These are phyloP conservation scores for Meloe dianella DNA, from an alignment of 2,888 invertebrate species.

Conservation along the genomic window DNA sequence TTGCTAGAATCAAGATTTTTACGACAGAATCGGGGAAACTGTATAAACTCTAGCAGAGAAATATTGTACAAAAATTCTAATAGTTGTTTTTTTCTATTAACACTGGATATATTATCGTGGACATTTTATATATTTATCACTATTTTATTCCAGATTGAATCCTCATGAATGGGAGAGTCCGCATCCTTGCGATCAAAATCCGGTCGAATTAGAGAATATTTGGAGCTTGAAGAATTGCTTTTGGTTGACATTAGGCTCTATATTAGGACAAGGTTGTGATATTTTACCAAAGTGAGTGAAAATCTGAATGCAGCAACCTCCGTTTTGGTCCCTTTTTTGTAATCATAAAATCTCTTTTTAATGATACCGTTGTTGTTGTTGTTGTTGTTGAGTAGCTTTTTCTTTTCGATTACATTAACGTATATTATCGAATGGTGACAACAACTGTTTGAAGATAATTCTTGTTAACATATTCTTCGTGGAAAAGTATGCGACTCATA, in stretches of 20 bases:
- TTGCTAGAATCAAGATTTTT: too few relatives aligned
- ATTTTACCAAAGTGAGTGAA: slow-evolving; percentile 82
- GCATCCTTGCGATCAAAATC: slow-evolving; percentile 86
- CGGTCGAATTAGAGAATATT: slow-evolving; percentile 87
- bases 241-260: slow-evolving; percentile 93
- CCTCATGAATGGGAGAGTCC: slow-evolving; percentile 95
- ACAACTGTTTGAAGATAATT: background rate
- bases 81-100: too few relatives aligned
- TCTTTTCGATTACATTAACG: background rate
- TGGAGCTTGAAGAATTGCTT: slow-evolving; percentile 88
- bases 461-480: background rate
- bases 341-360: background rate
- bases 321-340: background rate
- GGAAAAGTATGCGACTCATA: slow-evolving; percentile 5
- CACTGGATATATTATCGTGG: too few relatives aligned
- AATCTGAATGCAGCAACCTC: background rate
- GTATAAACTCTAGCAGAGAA: too few relatives aligned
- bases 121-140: background rate
- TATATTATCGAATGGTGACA: background rate
- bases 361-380: background rate
- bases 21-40: too few relatives aligned
- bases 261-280: slow-evolving; percentile 94
- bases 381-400: background rate
- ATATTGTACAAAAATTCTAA: too few relatives aligned
- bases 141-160: slow-evolving; percentile 68